A percentile compares a stretch with the other conserved stretches of the same genome.
Evolutionary conservation across 2,888 invertebrate species (phyloP).

Genomic region (Cabera pusaria): DNA sequence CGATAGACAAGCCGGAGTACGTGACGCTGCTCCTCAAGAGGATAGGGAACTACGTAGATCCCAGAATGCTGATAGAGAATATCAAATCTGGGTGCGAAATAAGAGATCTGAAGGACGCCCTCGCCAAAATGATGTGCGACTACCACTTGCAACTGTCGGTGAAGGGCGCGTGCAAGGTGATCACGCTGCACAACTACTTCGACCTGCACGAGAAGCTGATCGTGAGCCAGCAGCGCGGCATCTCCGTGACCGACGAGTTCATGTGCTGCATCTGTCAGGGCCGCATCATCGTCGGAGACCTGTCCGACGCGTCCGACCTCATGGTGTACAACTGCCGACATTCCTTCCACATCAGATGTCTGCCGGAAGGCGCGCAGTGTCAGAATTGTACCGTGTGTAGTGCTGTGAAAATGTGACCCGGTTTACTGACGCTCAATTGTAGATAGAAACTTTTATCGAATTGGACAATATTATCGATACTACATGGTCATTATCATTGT

Average conservation of each 20-base stretch:
- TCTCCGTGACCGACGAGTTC: constrained; percentile 88
- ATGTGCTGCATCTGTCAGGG: constrained; percentile 91
- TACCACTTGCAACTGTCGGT: constrained; percentile 96
- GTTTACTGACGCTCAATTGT: constrained; percentile 49
- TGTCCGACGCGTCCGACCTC: constrained; percentile 87
- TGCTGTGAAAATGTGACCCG: constrained; percentile 70
- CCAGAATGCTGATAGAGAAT: constrained; percentile 92
- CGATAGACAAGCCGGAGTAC: constrained; percentile 92
- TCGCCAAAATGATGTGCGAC: constrained; percentile 97
- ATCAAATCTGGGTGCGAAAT: constrained; percentile 94
- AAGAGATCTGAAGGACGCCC: constrained; percentile 93
- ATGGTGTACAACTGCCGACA: constrained; percentile 95
- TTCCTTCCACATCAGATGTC: constrained; percentile 93
- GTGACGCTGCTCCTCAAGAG: constrained; percentile 83
- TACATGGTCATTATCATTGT: constrained; percentile 34
- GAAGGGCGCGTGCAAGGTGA: constrained; percentile 94
- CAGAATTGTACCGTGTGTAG: constrained; percentile 66
- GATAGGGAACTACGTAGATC: constrained; percentile 92
- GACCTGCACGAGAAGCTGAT: constrained; percentile 92
- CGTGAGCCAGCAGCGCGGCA: constrained; percentile 89
- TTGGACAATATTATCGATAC: constrained; percentile 41
- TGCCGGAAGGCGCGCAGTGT: constrained; percentile 78
- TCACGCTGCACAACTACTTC: constrained; percentile 95
- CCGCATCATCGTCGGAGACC: constrained; percentile 89
- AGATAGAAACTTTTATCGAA: constrained; percentile 45